Conservation (phyloP, 2,888 invertebrate species). For the Lepas anatifera region DNA sequence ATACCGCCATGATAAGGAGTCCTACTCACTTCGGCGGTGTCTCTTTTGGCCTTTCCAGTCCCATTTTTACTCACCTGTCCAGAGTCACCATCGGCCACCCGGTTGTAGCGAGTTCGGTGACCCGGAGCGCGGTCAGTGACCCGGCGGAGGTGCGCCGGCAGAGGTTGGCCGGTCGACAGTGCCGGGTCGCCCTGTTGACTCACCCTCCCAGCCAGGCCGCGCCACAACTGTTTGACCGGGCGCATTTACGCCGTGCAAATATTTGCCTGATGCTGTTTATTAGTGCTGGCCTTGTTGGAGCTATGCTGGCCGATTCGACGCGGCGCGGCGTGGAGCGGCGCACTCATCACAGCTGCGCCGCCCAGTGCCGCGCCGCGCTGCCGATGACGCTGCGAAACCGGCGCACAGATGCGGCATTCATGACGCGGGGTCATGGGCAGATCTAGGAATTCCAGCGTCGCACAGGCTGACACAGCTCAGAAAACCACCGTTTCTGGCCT, state of each 20-base stretch:
- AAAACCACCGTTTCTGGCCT: too few species aligned
- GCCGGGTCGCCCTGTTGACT: neutral
- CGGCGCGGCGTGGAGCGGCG: neutral
- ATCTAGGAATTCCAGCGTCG: too few species aligned
- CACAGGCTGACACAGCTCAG: too few species aligned
- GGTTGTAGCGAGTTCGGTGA: too few species aligned
- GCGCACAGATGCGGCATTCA: neutral
- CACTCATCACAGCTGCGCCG: neutral
- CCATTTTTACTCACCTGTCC: too few species aligned
- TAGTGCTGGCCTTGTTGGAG: neutral
- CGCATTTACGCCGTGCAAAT: neutral
- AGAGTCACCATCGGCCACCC: too few species aligned
- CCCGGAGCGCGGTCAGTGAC: too few species aligned
- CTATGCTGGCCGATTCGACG: neutral
- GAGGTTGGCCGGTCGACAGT: neutral
- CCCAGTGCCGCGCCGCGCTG: too few species aligned
- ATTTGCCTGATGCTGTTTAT: slow-evolving; percentile 3
- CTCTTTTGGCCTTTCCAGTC: too few species aligned
- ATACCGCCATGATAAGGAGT: too few species aligned
- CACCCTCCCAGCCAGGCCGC: neutral
- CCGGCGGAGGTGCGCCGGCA: too few species aligned
- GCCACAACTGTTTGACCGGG: neutral
- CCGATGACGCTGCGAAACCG: neutral
- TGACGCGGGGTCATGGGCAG: neutral
- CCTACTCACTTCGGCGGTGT: too few species aligned